Percentiles rank a stretch among this genome's conserved stretches.
Conservation (phyloP, 2,888 invertebrate genomes). For the Spicauda simplicius region DNA sequence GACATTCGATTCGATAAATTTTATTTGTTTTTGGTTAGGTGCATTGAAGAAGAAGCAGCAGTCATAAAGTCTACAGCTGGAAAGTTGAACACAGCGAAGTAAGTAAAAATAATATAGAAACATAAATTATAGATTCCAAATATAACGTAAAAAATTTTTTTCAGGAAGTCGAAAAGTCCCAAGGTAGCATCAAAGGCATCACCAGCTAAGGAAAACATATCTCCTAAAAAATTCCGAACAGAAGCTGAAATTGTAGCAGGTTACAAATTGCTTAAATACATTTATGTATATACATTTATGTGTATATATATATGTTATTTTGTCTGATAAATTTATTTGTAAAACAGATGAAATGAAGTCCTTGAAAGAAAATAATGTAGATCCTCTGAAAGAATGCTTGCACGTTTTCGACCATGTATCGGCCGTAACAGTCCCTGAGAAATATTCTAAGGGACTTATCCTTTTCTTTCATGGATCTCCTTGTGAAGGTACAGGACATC, state of each 20-base stretch:
- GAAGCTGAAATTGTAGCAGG: conserved; percentile 73
- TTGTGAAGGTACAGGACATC: conserved; percentile 62
- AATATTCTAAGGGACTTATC: conserved; percentile 64
- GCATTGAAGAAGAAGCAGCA: conserved; percentile 56
- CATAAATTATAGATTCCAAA: not conserved
- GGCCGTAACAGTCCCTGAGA: conserved; percentile 47
- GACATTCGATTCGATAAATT: not conserved
- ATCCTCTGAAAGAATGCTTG: conserved; percentile 67
- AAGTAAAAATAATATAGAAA: conserved; percentile 46
- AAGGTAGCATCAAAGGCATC: conserved; percentile 49
- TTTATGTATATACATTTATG: no score
- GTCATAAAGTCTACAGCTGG: conserved; percentile 49
- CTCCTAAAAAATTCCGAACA: conserved; percentile 56
- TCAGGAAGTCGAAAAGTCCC: conserved; percentile 62
- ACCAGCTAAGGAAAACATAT: conserved; percentile 45
- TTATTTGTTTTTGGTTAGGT: conserved; percentile 47
- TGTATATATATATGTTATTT: no score
- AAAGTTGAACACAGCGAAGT: conserved; percentile 52
- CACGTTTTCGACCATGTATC: conserved; percentile 49
- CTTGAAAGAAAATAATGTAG: conserved; percentile 60
- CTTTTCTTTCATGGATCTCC: conserved; percentile 74
- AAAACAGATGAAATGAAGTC: conserved; percentile 63
- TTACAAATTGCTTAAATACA: conserved; percentile 37
- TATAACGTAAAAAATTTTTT: conserved; percentile 31
- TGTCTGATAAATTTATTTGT: not conserved